Percentiles rank a stretch among this genome's conserved stretches.
These are phyloP conservation scores for Lordiphosa mommai DNA, from an alignment of 1,140 invertebrate species.

Conservation along the genomic window DNA sequence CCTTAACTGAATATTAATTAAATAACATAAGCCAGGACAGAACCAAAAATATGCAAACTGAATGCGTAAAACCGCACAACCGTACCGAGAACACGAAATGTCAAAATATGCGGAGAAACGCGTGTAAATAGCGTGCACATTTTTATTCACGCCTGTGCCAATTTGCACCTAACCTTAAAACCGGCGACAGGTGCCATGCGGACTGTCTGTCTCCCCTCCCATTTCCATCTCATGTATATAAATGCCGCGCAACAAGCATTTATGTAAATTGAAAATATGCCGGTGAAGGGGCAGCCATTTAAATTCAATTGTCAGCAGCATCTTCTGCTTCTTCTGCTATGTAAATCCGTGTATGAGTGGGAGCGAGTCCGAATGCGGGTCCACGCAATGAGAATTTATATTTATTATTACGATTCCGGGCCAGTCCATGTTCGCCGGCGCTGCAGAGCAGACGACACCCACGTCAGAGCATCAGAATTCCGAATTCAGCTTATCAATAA, in stretches of 20 bases:
- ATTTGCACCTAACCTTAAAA: slow-evolving; percentile 50
- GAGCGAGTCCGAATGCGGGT: slow-evolving; percentile 19
- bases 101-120: slow-evolving; percentile 37
- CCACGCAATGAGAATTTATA: slow-evolving; percentile 61
- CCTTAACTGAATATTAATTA: slow-evolving; percentile 46
- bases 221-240: slow-evolving; percentile 23
- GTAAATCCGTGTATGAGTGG: slow-evolving; percentile 32
- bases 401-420: slow-evolving; percentile 54
- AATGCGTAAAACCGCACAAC: slow-evolving; percentile 53
- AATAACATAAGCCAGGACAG: slow-evolving; percentile 54
- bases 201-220: not conserved
- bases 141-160: slow-evolving; percentile 36
- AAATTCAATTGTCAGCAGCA: slow-evolving; percentile 69
- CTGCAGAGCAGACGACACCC: slow-evolving; percentile 33
- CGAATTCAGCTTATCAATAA: slow-evolving; percentile 39
- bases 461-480: slow-evolving; percentile 15
- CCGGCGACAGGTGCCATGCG: slow-evolving; percentile 40
- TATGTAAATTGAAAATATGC: slow-evolving; percentile 77
- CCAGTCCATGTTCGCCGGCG: slow-evolving; percentile 42
- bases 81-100: slow-evolving; percentile 9
- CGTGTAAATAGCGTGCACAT: slow-evolving; percentile 51
- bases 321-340: slow-evolving; percentile 24
- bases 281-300: slow-evolving; percentile 57
- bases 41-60: slow-evolving; percentile 56
- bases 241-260: slow-evolving; percentile 72